These are phyloP conservation scores for Drosophila ogumai DNA, from an alignment of 1,140 invertebrate genomes.

Conservation along the genomic window DNA sequence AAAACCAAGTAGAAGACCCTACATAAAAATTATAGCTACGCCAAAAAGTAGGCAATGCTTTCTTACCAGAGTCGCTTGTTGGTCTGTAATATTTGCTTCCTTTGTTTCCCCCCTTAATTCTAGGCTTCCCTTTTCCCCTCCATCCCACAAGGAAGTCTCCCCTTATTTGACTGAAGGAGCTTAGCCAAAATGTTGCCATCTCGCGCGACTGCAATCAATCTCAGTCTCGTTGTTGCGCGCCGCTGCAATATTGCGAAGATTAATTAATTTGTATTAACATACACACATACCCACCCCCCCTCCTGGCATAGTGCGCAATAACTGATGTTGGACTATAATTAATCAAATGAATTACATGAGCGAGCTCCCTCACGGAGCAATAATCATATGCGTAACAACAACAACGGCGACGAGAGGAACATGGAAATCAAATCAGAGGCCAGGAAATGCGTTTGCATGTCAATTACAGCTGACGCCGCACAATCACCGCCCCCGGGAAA, in stretches of 20 bases:
- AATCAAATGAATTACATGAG: constrained; percentile 79
- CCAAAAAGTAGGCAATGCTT: not conserved
- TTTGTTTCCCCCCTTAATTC: not conserved
- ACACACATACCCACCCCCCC: constrained; percentile 11
- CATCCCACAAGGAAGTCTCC: not conserved
- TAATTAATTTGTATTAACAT: constrained; percentile 81
- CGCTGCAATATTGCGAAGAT: constrained; percentile 73
- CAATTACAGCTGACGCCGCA: constrained; percentile 72
- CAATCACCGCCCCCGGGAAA: not conserved
- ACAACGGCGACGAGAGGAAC: constrained; percentile 29
- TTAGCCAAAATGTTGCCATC: constrained; percentile 34
- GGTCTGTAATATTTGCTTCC: not conserved
- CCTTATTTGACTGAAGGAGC: not conserved
- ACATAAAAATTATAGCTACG: not conserved
- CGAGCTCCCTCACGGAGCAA: constrained; percentile 37
- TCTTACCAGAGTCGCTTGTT: not conserved
- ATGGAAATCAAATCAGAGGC: constrained; percentile 74
- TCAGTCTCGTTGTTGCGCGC: constrained; percentile 50
- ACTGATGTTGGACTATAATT: constrained; percentile 71
- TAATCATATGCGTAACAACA: constrained; percentile 72
- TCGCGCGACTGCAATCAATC: constrained; percentile 67
- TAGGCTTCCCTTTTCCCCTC: not conserved
- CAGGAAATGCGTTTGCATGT: constrained; percentile 74
- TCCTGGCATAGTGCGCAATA: constrained; percentile 9
- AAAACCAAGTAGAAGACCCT: no score